A percentile compares a stretch with the other conserved stretches of the same genome.
Evolutionary conservation across 2,888 invertebrate species (phyloP).

Genomic region (Dasypogon diadema): DNA sequence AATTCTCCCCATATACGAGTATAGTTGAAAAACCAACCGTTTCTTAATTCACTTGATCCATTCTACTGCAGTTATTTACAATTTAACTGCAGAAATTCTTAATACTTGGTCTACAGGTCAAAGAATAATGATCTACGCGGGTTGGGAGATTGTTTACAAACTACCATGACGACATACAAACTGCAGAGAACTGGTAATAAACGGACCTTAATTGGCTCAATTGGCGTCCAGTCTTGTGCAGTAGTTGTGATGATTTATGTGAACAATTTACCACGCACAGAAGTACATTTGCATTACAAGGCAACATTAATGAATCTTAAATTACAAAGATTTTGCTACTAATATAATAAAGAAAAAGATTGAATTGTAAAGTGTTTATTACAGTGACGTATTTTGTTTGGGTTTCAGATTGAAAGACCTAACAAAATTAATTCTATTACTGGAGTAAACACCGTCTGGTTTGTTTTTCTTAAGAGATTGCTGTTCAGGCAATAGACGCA

Average conservation of each 20-base stretch:
- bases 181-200: constrained; percentile 21
- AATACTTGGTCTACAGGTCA: background rate
- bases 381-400: too few species aligned
- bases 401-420: too few species aligned
- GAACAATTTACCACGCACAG: background rate
- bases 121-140: background rate
- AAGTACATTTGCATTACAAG: constrained; percentile 17
- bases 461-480: too few species aligned
- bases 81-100: background rate
- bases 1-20: too few species aligned
- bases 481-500: too few species aligned
- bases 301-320: constrained; percentile 1
- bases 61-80: too few species aligned
- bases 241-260: constrained; percentile 28
- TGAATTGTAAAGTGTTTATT: background rate
- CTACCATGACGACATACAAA: background rate
- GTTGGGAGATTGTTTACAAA: constrained; percentile 4
- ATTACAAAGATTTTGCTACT: background rate
- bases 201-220: constrained; percentile 38
- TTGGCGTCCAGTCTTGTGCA: constrained; percentile 3
- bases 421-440: too few species aligned
- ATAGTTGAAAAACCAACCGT: too few species aligned
- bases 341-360: background rate
- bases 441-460: too few species aligned
- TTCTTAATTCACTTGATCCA: too few species aligned